Evolutionary conservation across 2,113 vertebrate species (phyloP).

Genomic region (Glareola pratincola): DNA sequence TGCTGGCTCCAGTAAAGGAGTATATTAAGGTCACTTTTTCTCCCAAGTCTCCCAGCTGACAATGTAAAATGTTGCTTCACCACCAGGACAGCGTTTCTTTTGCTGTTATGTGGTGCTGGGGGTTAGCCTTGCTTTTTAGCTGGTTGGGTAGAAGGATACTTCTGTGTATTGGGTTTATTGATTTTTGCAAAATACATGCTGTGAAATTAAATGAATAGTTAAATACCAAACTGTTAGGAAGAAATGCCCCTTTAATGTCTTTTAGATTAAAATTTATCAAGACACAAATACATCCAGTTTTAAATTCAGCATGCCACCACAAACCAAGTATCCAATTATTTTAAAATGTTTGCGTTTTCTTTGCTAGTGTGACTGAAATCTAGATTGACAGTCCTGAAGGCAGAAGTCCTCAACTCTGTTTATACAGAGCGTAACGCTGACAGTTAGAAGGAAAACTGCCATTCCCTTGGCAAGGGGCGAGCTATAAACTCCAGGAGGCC

Average conservation of each 20-base stretch:
- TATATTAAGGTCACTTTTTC: conserved; percentile 20
- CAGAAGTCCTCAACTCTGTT: not conserved
- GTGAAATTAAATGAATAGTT: conserved; percentile 5
- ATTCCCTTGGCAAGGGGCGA: not conserved
- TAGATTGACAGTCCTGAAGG: not conserved
- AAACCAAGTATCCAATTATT: not conserved
- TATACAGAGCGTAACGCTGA: not conserved
- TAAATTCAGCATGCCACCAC: not conserved
- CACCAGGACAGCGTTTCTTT: not conserved
- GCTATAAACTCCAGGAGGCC: not conserved
- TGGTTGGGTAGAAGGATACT: not conserved
- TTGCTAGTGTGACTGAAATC: not conserved
- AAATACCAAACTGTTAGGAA: not conserved
- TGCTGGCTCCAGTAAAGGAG: not conserved
- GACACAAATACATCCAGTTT: not conserved
- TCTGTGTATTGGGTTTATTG: not conserved
- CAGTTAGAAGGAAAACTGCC: not conserved
- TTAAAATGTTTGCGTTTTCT: not conserved
- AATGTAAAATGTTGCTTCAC: not conserved
- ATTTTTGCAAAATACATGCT: conserved; percentile 36
- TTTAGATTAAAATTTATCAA: not conserved
- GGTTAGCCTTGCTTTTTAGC: not conserved
- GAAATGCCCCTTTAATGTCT: not conserved
- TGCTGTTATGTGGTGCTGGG: not conserved
- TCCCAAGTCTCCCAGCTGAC: not conserved